These are phyloP conservation scores for Heterodera carotae DNA, from an alignment of 1,140 invertebrate species.

Conservation along the genomic window DNA sequence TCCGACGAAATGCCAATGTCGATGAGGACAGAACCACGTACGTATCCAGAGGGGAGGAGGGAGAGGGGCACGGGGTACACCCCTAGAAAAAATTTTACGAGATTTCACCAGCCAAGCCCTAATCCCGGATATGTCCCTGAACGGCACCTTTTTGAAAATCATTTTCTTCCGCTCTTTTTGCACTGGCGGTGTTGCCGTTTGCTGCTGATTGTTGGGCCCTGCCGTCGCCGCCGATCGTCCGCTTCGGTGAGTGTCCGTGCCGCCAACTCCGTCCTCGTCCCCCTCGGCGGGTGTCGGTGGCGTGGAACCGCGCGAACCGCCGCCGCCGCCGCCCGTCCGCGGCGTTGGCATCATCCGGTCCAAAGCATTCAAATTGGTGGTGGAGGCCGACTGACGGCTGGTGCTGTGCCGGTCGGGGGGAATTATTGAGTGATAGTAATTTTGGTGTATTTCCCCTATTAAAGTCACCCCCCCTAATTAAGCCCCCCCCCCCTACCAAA, in stretches of 20 bases:
- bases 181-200: conserved; percentile 79
- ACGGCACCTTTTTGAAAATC: conserved; percentile 85
- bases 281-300: conserved; percentile 80
- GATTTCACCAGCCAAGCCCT: too few species aligned
- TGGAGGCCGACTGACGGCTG: conserved; percentile 65
- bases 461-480: too few species aligned
- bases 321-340: conserved; percentile 70
- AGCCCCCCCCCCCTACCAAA: too few species aligned
- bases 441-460: too few species aligned
- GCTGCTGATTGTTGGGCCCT: conserved; percentile 70
- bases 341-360: conserved; percentile 65
- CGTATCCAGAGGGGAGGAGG: too few species aligned
- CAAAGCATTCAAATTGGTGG: conserved; percentile 78
- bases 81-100: too few species aligned
- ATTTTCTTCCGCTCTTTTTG: conserved; percentile 95
- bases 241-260: conserved; percentile 66
- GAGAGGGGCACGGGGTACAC: too few species aligned
- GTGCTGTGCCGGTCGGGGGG: conserved; percentile 60
- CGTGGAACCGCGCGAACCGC: conserved; percentile 90
- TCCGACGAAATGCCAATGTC: too few species aligned
- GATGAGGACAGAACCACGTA: too few species aligned
- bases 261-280: conserved; percentile 69
- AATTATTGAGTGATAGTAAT: too few species aligned
- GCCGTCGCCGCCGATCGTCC: conserved; percentile 71
- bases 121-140: too few species aligned